Evolutionary conservation across 2,797 vertebrate genomes (phyloP), one percentile per base, ranked within the genome.

Genomic region (Falco concolor): DNA sequence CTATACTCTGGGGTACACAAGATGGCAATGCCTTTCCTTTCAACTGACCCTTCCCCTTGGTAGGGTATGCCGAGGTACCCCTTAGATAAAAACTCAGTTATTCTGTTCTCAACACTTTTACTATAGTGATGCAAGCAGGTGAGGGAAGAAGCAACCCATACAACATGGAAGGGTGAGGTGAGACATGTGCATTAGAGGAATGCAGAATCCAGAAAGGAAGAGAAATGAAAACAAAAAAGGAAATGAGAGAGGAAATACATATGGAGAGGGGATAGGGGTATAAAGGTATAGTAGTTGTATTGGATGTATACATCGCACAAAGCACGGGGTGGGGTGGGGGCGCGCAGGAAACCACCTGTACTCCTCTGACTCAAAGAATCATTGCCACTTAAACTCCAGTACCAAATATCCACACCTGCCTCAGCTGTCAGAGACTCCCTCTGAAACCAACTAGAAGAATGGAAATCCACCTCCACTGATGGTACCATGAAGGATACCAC

Each of bases 1-100:
- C 24, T 6, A 10, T 9, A 27, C 36, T 57, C 38, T 13, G 25
- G 60, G 47, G 60, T 84, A 38, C 52, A 59, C 0, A 0, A 23
- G 14, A 10, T 56, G 40, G 17, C 15, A 45, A 52, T 44, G 54
- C 28, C 7, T 15, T 32, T 49, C 70, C 49, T 60, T 63, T 32
- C 34, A 36, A 28, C 13, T 32, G 27, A 83, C n/a, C 27, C 38
- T 25, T 52, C 60, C 17, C 30, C 18, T 36, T 68, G 42, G 21
- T 38, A 24, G 3, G 11, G 38, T 12, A 49, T 24, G n/a, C 49
- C 28, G 23, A 68, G 15, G 44, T 10, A 47, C 4, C 8, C 23
- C 54, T 68, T 40, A 12, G 5, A 38, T 18, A 61, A 65, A 65
- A 84, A 45, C 0, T 1, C 53, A 88, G 10, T 36, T 54, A 36